Conservation (phyloP, 1,140 invertebrate genomes). For the Grapholita molesta region DNA sequence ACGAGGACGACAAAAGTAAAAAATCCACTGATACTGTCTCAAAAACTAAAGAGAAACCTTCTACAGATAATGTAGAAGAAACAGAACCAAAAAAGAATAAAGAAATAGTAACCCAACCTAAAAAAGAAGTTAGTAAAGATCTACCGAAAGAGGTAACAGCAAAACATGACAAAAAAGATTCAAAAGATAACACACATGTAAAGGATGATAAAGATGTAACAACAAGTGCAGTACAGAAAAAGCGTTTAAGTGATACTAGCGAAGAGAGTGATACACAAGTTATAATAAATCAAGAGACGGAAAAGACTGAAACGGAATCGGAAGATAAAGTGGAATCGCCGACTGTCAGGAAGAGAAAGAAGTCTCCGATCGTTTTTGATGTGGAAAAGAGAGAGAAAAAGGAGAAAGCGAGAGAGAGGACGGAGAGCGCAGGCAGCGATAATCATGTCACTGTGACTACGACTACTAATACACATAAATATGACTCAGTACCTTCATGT, state of each 20-base stretch:
- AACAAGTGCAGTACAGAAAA: constrained; percentile 25
- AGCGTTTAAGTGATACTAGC: constrained; percentile 52
- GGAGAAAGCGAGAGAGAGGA: constrained; percentile 48
- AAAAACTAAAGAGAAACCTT: constrained; percentile 43
- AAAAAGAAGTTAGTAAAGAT: constrained; percentile 27
- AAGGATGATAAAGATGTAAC: not conserved
- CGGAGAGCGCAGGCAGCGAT: constrained; percentile 61
- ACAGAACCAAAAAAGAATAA: constrained; percentile 36
- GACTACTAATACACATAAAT: constrained; percentile 59
- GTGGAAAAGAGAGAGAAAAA: constrained; percentile 53
- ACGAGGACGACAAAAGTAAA: constrained; percentile 49
- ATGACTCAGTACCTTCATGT: constrained; percentile 70
- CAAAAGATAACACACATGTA: constrained; percentile 19
- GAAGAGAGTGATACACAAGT: constrained; percentile 60
- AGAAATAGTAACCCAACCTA: constrained; percentile 43
- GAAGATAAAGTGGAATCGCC: constrained; percentile 25
- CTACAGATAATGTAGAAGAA: constrained; percentile 28
- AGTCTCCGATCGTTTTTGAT: constrained; percentile 79
- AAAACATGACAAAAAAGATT: constrained; percentile 23
- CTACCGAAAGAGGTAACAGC: constrained; percentile 1
- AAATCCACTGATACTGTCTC: constrained; percentile 12
- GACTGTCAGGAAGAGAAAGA: constrained; percentile 58
- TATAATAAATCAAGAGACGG: constrained; percentile 40
- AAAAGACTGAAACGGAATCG: constrained; percentile 23
- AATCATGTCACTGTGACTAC: constrained; percentile 56